Percentiles rank a stretch among this genome's conserved stretches.
phyloP scores from a whole-genome alignment of 2,113 vertebrate species.

The Propithecus coquereli region DNA sequence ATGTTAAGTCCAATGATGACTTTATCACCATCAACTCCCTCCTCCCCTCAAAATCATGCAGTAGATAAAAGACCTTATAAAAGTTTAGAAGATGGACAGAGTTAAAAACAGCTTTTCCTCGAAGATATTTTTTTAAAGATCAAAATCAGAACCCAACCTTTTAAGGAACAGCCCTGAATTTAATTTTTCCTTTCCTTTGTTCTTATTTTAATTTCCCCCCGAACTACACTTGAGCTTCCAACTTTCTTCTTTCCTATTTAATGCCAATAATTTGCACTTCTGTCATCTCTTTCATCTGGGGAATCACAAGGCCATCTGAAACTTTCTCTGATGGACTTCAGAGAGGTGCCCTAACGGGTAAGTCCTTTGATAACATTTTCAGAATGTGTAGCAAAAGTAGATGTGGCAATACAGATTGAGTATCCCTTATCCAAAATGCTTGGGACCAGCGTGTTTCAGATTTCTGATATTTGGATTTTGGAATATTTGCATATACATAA shows the following conservation, averaged over 20 bases:
- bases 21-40: neutral
- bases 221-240: conserved; percentile 18
- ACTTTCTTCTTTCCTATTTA: conserved; percentile 12
- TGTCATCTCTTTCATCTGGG: conserved; percentile 50
- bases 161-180: conserved; percentile 50
- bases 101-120: conserved; percentile 49
- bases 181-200: conserved; percentile 65
- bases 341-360: neutral
- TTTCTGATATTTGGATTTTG: neutral
- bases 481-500: neutral
- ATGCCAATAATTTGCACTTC: conserved; percentile 52
- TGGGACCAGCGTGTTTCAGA: neutral
- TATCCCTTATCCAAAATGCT: neutral
- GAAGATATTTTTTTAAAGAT: conserved; percentile 35
- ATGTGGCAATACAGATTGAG: neutral
- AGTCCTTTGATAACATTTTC: conserved; percentile 49
- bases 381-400: neutral
- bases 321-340: conserved; percentile 46
- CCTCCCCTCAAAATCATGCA: neutral
- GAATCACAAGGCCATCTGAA: conserved; percentile 20
- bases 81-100: neutral
- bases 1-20: neutral
- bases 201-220: conserved; percentile 53
- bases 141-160: conserved; percentile 51
- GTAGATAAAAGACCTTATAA: conserved; percentile 20